These are phyloP conservation scores for Rhinolophus sinicus DNA, from an alignment of 2,113 vertebrate species.

Conservation along the genomic window DNA sequence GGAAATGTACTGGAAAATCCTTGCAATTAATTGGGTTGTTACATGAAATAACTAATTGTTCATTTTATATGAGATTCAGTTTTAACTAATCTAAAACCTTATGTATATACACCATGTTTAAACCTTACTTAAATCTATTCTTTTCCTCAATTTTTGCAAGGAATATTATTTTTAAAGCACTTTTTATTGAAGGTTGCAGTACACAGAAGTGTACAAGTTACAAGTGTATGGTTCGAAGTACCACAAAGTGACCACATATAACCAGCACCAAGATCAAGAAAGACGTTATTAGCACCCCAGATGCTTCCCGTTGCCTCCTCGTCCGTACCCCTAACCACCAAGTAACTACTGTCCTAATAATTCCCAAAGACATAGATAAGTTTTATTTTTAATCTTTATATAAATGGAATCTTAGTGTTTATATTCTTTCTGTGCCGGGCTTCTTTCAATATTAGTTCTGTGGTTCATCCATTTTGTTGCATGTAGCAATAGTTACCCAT, in stretches of 20 bases:
- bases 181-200: slow-evolving; percentile 4
- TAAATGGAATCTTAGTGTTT: background rate
- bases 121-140: slow-evolving; percentile 38
- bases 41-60: background rate
- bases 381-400: background rate
- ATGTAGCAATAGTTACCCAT: background rate
- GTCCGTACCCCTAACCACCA: background rate
- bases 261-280: background rate
- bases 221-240: background rate
- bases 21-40: background rate
- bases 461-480: background rate
- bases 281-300: background rate
- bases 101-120: slow-evolving; percentile 11
- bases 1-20: background rate
- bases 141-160: slow-evolving; percentile 43
- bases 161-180: slow-evolving; percentile 20
- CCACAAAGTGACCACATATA: background rate
- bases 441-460: background rate
- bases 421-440: background rate
- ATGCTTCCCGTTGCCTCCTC: background rate
- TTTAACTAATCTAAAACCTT: background rate
- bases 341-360: background rate
- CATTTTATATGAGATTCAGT: background rate
- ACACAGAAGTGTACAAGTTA: background rate
- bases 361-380: background rate